Conservation (phyloP, 2,888 invertebrate genomes). For the Drosophila macrothrix region DNA sequence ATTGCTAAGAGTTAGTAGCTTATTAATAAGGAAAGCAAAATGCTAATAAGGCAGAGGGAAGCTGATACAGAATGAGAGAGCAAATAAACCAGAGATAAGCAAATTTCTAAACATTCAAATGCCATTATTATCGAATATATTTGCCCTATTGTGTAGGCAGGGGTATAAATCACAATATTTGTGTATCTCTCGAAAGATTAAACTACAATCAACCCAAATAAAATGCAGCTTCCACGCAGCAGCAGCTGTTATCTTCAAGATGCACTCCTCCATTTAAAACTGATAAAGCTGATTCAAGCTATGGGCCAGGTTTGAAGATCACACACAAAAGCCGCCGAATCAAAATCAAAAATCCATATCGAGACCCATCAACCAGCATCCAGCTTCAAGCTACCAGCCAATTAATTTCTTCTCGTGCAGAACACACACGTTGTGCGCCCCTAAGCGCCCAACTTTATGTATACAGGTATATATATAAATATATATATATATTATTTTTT, state of each 20-base stretch:
- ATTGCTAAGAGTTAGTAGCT: neutral
- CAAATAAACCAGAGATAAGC: neutral
- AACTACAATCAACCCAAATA: neutral
- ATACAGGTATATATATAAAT: conserved; percentile 6
- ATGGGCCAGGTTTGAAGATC: conserved; percentile 45
- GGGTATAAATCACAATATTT: neutral
- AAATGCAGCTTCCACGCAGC: conserved; percentile 12
- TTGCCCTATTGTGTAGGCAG: neutral
- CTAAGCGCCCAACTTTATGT: conserved; percentile 23
- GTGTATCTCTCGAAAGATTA: neutral
- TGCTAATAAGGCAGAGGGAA: neutral
- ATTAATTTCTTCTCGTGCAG: conserved; percentile 60
- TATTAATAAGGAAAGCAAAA: neutral
- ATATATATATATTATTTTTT: conserved; percentile 10
- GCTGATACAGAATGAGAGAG: neutral
- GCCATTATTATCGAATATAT: neutral
- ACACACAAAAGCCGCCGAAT: conserved; percentile 47
- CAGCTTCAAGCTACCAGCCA: conserved; percentile 41
- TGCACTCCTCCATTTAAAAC: conserved; percentile 19
- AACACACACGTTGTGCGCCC: conserved; percentile 67
- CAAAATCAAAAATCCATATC: conserved; percentile 18
- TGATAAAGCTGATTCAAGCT: conserved; percentile 18
- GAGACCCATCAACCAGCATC: conserved; percentile 8
- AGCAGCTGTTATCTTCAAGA: conserved; percentile 17
- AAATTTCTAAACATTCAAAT: neutral